Percentiles rank a stretch among this genome's conserved stretches.
Evolutionary conservation across 2,797 vertebrate species (phyloP).

Genomic region (Lepilemur ruficaudatus): DNA sequence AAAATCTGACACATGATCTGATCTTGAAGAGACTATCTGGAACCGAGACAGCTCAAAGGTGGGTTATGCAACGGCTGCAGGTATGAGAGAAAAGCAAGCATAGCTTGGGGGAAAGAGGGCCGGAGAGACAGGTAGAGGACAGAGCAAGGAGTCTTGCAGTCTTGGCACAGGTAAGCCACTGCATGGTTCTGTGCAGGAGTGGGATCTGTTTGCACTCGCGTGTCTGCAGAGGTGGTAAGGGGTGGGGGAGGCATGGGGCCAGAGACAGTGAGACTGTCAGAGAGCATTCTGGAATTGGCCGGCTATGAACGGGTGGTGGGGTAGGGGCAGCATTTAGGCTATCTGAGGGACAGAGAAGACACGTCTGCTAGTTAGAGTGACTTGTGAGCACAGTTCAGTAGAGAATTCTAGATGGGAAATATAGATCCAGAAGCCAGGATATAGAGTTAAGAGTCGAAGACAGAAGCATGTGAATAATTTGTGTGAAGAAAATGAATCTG

Average conservation of each 20-base stretch:
- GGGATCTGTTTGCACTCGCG: not conserved
- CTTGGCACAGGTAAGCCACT: not conserved
- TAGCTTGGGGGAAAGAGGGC: not conserved
- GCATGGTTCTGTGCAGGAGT: not conserved
- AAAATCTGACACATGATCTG: not conserved
- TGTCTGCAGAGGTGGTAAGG: not conserved
- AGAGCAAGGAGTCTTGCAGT: not conserved
- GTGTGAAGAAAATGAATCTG: not conserved
- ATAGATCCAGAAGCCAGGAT: not conserved
- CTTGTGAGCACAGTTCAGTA: not conserved
- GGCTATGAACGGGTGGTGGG: not conserved
- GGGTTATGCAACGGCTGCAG: not conserved
- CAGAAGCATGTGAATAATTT: not conserved
- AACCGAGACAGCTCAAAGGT: not conserved
- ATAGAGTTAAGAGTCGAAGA: not conserved
- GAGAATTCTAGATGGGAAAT: not conserved
- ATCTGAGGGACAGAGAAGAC: not conserved
- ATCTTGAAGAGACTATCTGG: not conserved
- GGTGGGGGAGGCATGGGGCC: not conserved
- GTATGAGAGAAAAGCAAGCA: not conserved
- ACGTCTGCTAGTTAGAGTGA: not conserved
- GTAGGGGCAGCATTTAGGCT: not conserved
- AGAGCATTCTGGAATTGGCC: not conserved
- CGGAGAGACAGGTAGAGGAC: not conserved
- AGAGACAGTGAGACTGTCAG: not conserved